These are phyloP conservation scores for Centropyge bicolor DNA, from an alignment of 2,797 vertebrate species.

Conservation along the genomic window DNA sequence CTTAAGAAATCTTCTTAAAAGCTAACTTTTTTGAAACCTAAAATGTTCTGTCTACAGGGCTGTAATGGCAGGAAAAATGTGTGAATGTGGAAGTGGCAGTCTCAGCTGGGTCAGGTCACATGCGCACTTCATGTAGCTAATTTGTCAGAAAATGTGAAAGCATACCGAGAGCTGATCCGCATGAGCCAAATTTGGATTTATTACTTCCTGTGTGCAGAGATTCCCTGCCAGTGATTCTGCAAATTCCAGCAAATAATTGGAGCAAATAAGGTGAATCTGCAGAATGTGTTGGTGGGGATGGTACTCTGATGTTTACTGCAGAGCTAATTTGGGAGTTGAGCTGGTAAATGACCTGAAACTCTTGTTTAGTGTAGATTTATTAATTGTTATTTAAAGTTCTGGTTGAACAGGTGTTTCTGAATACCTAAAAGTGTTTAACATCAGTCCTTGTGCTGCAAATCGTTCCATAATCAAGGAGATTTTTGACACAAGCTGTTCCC, in stretches of 20 bases:
- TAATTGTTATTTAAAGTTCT: slow-evolving; percentile 23
- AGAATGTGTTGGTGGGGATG: slow-evolving; percentile 9
- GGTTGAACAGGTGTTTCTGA: slow-evolving; percentile 34
- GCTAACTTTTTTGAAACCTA: background rate
- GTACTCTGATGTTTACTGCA: background rate
- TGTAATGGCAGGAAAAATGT: background rate
- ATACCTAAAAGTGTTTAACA: slow-evolving; percentile 25
- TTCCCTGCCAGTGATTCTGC: slow-evolving; percentile 31
- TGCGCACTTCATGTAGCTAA: slow-evolving; percentile 10
- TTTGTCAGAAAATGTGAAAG: slow-evolving; percentile 21
- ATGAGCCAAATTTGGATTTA: slow-evolving; percentile 37
- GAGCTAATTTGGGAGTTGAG: slow-evolving; percentile 9
- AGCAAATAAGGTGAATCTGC: slow-evolving; percentile 31
- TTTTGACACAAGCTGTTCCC: slow-evolving; percentile 39
- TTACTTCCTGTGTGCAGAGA: slow-evolving; percentile 33
- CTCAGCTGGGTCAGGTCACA: background rate
- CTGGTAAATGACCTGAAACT: slow-evolving; percentile 10
- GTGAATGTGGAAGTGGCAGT: background rate
- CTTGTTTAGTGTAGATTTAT: slow-evolving; percentile 9
- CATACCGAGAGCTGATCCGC: slow-evolving; percentile 14
- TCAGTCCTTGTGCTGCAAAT: slow-evolving; percentile 14
- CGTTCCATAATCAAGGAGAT: slow-evolving; percentile 24
- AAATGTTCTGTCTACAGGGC: background rate
- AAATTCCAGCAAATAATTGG: slow-evolving; percentile 38
- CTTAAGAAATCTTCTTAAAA: background rate